Evolutionary conservation across 2,888 invertebrate genomes (phyloP).

Genomic region (Drosophila mayaguana): DNA sequence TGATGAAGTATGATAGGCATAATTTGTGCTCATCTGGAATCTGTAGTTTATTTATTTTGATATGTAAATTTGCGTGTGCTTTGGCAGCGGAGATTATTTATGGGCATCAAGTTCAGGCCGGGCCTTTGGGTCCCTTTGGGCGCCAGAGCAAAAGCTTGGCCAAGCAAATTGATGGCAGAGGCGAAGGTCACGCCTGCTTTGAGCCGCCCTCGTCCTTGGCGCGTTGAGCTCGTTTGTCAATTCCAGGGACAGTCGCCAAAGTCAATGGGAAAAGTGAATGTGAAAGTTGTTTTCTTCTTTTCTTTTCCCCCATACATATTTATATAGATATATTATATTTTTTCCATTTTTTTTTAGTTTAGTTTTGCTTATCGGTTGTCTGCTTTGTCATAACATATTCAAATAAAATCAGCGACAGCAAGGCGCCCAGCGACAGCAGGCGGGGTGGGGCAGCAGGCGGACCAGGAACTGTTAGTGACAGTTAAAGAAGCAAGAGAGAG

Average conservation of each 20-base stretch:
- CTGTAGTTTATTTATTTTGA: constrained; percentile 12
- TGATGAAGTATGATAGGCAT: constrained; percentile 7
- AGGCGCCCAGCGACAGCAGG: constrained; percentile 29
- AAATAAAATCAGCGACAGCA: constrained; percentile 56
- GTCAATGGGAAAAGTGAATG: constrained; percentile 56
- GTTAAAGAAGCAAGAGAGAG: constrained; percentile 1
- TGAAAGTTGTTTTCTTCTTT: constrained; percentile 54
- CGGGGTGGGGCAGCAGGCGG: background rate
- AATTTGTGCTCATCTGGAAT: constrained; percentile 8
- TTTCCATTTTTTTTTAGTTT: constrained; percentile 8
- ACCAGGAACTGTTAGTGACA: constrained; percentile 6
- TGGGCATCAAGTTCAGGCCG: constrained; percentile 39
- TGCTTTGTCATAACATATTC: constrained; percentile 60
- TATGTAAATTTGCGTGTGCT: constrained; percentile 46
- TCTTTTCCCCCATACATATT: constrained; percentile 8
- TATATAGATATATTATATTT: constrained; percentile 11
- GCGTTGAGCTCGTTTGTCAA: constrained; percentile 38
- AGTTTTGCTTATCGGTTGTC: constrained; percentile 57
- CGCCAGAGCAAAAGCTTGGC: constrained; percentile 53
- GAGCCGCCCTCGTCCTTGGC: constrained; percentile 34
- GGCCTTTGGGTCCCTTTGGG: constrained; percentile 19
- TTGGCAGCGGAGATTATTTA: constrained; percentile 53
- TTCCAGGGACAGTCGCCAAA: constrained; percentile 62
- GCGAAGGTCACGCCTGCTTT: constrained; percentile 62
- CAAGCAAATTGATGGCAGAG: constrained; percentile 66